phyloP scores from a whole-genome alignment of 2,113 vertebrate species.

The Ovis canadensis region DNA sequence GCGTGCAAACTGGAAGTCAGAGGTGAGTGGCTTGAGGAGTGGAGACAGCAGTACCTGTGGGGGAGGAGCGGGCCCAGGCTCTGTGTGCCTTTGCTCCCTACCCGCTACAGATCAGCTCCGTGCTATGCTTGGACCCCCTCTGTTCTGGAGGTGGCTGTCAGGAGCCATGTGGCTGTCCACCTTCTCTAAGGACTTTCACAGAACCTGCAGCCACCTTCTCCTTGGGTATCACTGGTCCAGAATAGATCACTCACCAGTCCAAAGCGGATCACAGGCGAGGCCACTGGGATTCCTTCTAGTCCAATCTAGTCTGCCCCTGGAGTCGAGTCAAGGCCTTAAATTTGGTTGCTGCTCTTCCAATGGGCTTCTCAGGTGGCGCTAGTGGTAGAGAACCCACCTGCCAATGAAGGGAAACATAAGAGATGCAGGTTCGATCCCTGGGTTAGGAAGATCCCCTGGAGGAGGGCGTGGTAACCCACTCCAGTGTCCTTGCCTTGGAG shows the following conservation, averaged over 20 bases:
- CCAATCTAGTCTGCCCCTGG: not conserved
- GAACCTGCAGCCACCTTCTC: not conserved
- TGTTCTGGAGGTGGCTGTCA: not conserved
- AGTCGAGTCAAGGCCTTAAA: not conserved
- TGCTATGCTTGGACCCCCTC: not conserved
- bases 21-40: not conserved
- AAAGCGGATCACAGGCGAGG: not conserved
- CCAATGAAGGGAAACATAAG: not conserved
- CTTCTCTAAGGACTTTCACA: not conserved
- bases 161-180: not conserved
- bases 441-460: not conserved
- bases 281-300: not conserved
- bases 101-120: not conserved
- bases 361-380: not conserved
- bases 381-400: not conserved
- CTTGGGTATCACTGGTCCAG: no score
- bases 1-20: not conserved
- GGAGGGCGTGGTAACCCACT: not conserved
- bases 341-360: rapidly evolving
- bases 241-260: not conserved
- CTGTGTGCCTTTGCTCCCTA: not conserved
- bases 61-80: not conserved
- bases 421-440: not conserved
- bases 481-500: not conserved
- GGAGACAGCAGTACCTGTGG: no score